phyloP scores from a whole-genome alignment of 2,113 vertebrate species.

The Pterophyllum scalare region DNA sequence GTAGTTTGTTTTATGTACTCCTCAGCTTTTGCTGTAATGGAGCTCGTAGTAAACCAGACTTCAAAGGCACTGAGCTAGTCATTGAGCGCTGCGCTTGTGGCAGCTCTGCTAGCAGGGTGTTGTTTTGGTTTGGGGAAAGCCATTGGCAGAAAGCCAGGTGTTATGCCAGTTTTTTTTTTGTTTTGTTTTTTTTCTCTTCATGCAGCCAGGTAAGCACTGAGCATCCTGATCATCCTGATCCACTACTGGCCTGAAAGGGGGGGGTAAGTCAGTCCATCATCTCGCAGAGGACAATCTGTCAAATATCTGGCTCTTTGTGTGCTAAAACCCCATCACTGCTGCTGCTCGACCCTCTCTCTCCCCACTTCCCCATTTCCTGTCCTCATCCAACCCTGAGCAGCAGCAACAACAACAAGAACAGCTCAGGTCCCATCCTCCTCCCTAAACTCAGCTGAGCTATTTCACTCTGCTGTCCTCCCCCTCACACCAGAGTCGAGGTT shows the following conservation, averaged over 20 bases:
- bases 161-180: constrained; percentile 16
- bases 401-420: constrained; percentile 57
- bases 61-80: constrained; percentile 58
- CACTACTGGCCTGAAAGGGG: constrained; percentile 26
- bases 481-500: constrained; percentile 56
- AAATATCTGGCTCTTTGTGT: constrained; percentile 64
- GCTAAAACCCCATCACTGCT: constrained; percentile 23
- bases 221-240: constrained; percentile 58
- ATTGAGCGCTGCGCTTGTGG: constrained; percentile 37
- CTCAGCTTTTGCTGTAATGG: constrained; percentile 44
- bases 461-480: constrained; percentile 50
- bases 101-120: constrained; percentile 59
- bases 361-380: constrained; percentile 41
- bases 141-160: constrained; percentile 56
- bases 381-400: constrained; percentile 62
- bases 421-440: constrained; percentile 31
- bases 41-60: constrained; percentile 55
- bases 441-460: constrained; percentile 42
- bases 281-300: constrained; percentile 52
- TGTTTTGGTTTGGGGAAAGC: constrained; percentile 66
- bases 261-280: constrained; percentile 51
- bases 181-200: constrained; percentile 9
- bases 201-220: constrained; percentile 54
- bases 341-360: background rate
- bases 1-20: constrained; percentile 58